Evolutionary conservation across 2,888 invertebrate species (phyloP), one percentile per base, ranked within the genome.

Genomic region (Ligdia adustata): DNA sequence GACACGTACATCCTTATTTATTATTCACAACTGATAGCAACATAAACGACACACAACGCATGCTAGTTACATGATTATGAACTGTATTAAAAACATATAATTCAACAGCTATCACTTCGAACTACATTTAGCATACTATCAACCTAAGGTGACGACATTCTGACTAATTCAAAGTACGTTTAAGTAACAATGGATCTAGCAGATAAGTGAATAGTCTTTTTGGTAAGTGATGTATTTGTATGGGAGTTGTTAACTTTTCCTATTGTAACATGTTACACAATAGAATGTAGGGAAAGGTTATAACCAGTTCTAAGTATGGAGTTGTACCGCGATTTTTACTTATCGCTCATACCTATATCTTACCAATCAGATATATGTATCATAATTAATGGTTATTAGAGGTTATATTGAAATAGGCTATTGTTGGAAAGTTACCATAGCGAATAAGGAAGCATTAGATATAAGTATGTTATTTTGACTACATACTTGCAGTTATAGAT

Each of bases 221-320:
- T 9, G 32, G 20, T 16, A 40, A 29, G 40, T 34, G 14, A 38
- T 45, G 50, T 46, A 46, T 44, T n/a, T 52, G 43, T 48, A 44
- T 48, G 40, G 7, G 41, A 31, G 45, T 45, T 43, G 37, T 50
- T 28, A 45, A 51, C 40, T 50, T 34, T 46, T 42, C 29, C 29
- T 20, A 31, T 49, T 45, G 38, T 38, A 34, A 11, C 20, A 41
- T 12, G 40, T 47, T 47, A 26, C 47, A 24, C 47, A 52, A 52
- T 44, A 42, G 47, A 47, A 44, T 41, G 28, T 44, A 41, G 27
- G 29, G 31, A 50, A 54, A 54, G 54, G 46, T 47, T 54, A 54
- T 55, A 50, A 6, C 4, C 41, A 38, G 31, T 51, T 55, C 41
- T 29, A 9, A 14, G 44, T 38, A 15, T n/a, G 11, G 22, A 46